Base-by-base conservation (phyloP, 2,888 invertebrate genomes). In the Dynastes hyllus region DNA sequence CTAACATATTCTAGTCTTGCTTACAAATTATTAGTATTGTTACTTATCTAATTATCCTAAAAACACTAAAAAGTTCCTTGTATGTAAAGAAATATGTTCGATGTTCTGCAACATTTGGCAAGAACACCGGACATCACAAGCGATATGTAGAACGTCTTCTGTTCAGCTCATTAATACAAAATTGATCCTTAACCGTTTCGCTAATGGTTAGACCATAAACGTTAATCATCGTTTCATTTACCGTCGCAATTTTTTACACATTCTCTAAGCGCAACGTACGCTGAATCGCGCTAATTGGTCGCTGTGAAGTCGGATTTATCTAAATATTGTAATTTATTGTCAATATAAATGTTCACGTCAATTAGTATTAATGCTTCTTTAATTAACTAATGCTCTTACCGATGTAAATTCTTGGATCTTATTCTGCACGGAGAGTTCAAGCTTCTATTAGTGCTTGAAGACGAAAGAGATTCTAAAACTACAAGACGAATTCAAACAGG, bases 151-250 rank as follows among this genome's bases (percentile, higher is more conserved):
- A 58, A 16, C 22, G 16, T 22, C 22, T 58, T 22, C 22, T 58
- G 55, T 16, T 22, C 22, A 22, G 55, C 16, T 58, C 66, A 40
- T 67, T 67, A 67, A 40, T 67, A 5, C 40, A 22, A 45, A 67
- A 67, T 67, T 22, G 40, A 67, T 67, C 45, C 40, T 67, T 67
- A 67, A 67, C 40, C 40, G 40, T 16, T 66, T 66, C 13, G 40
- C 50, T 67, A 45, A 67, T 67, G 66, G 45, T 11, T 9, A 16
- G 40, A 67, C 37, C 16, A 27, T 58, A 16, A 58, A 58, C 55
- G 55, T 22, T 58, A 22, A 22, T 58, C 55, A 58, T 58, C 55
- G 22, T 53, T 45, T 45, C 45, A 45, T 45, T 45, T 45, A 8
- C 45, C 45, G 8, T 45, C 45, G 45, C 45, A 27, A 22, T 16